phyloP scores from a whole-genome alignment of 1,140 invertebrate genomes.

The Ceratosolen fusciceps region DNA sequence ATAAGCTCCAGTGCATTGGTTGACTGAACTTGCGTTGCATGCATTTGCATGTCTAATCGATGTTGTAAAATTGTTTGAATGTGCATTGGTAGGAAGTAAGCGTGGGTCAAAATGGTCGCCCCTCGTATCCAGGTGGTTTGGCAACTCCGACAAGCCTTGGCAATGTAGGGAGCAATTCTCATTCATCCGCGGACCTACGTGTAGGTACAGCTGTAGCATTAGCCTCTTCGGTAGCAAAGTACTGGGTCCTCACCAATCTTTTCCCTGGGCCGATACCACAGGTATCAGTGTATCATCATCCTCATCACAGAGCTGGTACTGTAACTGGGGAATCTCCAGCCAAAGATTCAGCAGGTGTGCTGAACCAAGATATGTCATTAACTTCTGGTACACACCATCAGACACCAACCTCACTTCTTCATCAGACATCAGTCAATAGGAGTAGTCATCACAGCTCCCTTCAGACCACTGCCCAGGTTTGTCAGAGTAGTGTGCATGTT shows the following conservation, averaged over 20 bases:
- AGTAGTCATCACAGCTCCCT: conserved; percentile 65
- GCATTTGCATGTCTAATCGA: conserved; percentile 67
- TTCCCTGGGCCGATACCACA: conserved; percentile 72
- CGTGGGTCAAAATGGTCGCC: conserved; percentile 68
- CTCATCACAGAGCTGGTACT: conserved; percentile 60
- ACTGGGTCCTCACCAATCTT: conserved; percentile 73
- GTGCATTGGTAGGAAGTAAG: conserved; percentile 72
- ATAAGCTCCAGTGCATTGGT: conserved; percentile 58
- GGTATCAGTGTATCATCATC: conserved; percentile 70
- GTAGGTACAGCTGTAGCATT: conserved; percentile 72
- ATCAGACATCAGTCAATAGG: conserved; percentile 65
- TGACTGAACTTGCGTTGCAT: conserved; percentile 58
- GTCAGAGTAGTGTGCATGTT: conserved; percentile 58
- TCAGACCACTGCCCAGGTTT: conserved; percentile 67
- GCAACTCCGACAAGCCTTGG: conserved; percentile 65
- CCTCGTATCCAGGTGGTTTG: conserved; percentile 67
- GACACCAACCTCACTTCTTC: conserved; percentile 63
- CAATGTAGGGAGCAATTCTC: conserved; percentile 66
- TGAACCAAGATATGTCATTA: conserved; percentile 67
- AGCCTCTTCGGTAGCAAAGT: conserved; percentile 72
- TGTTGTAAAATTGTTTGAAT: conserved; percentile 71
- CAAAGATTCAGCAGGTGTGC: conserved; percentile 61
- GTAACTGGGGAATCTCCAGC: conserved; percentile 47
- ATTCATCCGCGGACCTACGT: conserved; percentile 68
- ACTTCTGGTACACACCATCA: conserved; percentile 63